Percentiles rank a stretch among this genome's conserved stretches.
These are phyloP conservation scores for Pungitius pungitius DNA, from an alignment of 2,113 vertebrate genomes.

Conservation along the genomic window DNA sequence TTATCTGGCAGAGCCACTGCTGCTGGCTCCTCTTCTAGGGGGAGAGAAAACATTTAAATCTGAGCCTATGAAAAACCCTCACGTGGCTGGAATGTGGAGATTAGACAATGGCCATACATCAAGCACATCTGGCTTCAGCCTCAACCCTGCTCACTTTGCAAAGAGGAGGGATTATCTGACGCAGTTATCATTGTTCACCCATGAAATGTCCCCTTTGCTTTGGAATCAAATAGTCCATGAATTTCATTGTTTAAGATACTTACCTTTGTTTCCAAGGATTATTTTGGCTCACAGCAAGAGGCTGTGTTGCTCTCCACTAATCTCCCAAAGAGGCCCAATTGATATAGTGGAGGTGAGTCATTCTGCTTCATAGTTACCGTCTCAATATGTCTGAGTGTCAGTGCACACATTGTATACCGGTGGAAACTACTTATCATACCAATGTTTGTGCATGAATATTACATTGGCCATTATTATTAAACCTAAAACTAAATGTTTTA, in stretches of 20 bases:
- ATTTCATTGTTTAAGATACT: conserved; percentile 41
- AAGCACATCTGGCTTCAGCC: conserved; percentile 65
- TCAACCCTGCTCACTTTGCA: conserved; percentile 51
- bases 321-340: conserved; percentile 7
- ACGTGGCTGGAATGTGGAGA: conserved; percentile 79
- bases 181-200: conserved; percentile 47
- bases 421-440: background rate
- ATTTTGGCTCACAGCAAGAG: conserved; percentile 33
- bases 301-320: conserved; percentile 16
- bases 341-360: conserved; percentile 33
- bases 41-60: conserved; percentile 71
- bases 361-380: conserved; percentile 7
- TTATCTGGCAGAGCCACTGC: conserved; percentile 55
- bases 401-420: conserved; percentile 4
- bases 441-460: background rate
- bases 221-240: conserved; percentile 49
- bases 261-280: conserved; percentile 35
- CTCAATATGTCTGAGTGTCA: background rate
- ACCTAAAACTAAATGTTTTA: background rate
- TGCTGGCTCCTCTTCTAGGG: conserved; percentile 59
- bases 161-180: conserved; percentile 55
- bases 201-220: conserved; percentile 12
- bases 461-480: background rate
- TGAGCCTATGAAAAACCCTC: conserved; percentile 65
- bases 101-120: conserved; percentile 78